Conservation (phyloP, 2,113 vertebrate species). For the Baryphthengus martii region DNA sequence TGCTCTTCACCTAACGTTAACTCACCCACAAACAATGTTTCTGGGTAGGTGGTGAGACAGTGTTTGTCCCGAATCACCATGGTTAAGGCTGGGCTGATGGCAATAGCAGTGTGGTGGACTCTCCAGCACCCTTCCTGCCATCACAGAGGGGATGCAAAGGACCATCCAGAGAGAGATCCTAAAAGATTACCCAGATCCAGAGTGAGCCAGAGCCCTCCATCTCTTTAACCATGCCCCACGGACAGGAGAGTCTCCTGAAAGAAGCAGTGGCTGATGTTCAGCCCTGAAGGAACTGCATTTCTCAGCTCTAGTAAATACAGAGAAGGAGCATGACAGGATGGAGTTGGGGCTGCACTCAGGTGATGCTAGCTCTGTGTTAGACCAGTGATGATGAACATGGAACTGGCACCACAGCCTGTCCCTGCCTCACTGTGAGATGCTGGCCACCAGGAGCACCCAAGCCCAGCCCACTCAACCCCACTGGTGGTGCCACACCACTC, state of each 20-base stretch:
- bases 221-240: not conserved
- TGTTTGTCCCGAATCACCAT: not conserved
- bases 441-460: not conserved
- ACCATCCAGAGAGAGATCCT: not conserved
- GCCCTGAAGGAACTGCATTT: not conserved
- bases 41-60: not conserved
- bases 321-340: not conserved
- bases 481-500: not conserved
- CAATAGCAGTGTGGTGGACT: not conserved
- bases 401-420: not conserved
- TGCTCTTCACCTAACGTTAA: not conserved
- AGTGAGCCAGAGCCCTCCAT: not conserved
- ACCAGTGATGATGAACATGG: not conserved
- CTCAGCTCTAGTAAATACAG: not conserved
- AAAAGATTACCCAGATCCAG: not conserved
- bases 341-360: not conserved
- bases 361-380: not conserved
- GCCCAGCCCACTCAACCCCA: not conserved
- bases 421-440: too few species aligned
- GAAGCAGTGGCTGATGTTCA: not conserved
- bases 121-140: not conserved
- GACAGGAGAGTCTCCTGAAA: not conserved
- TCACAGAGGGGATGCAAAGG: not conserved
- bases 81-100: not conserved
- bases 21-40: not conserved